These are phyloP conservation scores for Osmerus eperlanus DNA, from an alignment of 2,113 vertebrate species.

Conservation along the genomic window DNA sequence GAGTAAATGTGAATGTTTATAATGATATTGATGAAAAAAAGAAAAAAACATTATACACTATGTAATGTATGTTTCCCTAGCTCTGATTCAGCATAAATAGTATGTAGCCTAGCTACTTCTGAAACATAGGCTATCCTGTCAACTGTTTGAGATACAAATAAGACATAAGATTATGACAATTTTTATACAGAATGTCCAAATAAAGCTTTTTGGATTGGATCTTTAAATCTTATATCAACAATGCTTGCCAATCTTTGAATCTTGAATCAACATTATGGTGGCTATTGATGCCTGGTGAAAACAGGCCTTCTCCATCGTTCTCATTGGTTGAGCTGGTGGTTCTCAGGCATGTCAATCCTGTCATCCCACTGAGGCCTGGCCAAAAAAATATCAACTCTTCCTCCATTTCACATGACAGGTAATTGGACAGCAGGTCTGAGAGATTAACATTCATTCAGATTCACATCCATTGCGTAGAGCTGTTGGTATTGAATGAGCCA, in stretches of 20 bases:
- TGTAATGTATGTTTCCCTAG: too few relatives aligned
- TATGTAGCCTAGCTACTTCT: too few relatives aligned
- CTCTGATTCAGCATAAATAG: too few relatives aligned
- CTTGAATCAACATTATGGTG: conserved; percentile 16
- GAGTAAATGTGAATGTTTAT: too few relatives aligned
- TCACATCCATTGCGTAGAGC: conserved; percentile 39
- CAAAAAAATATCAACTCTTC: conserved; percentile 44
- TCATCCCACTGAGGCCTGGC: conserved; percentile 48
- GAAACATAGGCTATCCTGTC: too few relatives aligned
- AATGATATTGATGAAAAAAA: too few relatives aligned
- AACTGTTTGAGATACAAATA: too few relatives aligned
- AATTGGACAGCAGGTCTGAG: conserved; percentile 32
- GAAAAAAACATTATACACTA: too few relatives aligned
- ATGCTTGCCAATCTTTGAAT: conserved; percentile 19
- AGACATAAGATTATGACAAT: too few relatives aligned
- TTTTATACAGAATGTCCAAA: too few relatives aligned
- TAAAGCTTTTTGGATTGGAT: too few relatives aligned
- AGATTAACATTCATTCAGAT: conserved; percentile 51
- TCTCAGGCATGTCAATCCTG: conserved; percentile 36
- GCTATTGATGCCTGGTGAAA: conserved; percentile 9
- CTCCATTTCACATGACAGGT: conserved; percentile 47
- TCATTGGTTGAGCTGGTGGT: conserved; percentile 36
- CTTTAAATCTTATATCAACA: too few relatives aligned
- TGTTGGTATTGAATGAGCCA: conserved; percentile 22
- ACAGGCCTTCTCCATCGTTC: conserved; percentile 20